Percentiles rank a stretch among this genome's conserved stretches.
phyloP scores from a whole-genome alignment of 2,888 invertebrate species.

The Morpho achilles region DNA sequence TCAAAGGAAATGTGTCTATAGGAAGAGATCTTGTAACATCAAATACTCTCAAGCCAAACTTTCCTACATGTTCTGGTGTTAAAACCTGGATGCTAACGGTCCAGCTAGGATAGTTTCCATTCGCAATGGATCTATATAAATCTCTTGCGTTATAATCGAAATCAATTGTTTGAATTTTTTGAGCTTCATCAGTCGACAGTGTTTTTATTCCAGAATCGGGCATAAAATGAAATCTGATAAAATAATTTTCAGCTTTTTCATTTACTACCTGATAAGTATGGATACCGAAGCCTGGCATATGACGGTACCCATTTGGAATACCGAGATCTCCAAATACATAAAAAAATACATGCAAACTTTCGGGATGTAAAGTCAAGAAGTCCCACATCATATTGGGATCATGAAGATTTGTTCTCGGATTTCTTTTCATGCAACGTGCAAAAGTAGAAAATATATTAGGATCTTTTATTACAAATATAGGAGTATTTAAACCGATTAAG shows the following conservation, averaged over 20 bases:
- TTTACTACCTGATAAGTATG: slow-evolving; percentile 94
- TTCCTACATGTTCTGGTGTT: slow-evolving; percentile 87
- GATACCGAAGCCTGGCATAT: slow-evolving; percentile 94
- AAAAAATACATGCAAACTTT: slow-evolving; percentile 85
- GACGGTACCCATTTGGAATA: slow-evolving; percentile 90
- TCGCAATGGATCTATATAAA: slow-evolving; percentile 89
- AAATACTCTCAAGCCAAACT: slow-evolving; percentile 89
- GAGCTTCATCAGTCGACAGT: slow-evolving; percentile 80
- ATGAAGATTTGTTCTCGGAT: slow-evolving; percentile 69
- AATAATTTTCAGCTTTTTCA: slow-evolving; percentile 81
- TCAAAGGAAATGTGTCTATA: slow-evolving; percentile 85
- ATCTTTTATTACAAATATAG: slow-evolving; percentile 64
- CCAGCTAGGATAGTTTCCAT: slow-evolving; percentile 85
- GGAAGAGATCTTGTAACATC: slow-evolving; percentile 94
- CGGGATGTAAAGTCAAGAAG: slow-evolving; percentile 71
- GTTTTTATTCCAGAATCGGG: slow-evolving; percentile 91
- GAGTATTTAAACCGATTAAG: slow-evolving; percentile 46
- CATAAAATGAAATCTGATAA: slow-evolving; percentile 93
- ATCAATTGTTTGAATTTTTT: slow-evolving; percentile 57
- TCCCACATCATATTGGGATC: slow-evolving; percentile 68
- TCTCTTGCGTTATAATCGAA: slow-evolving; percentile 92
- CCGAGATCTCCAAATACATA: slow-evolving; percentile 91
- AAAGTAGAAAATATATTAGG: slow-evolving; percentile 55
- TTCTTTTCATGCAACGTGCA: slow-evolving; percentile 75
- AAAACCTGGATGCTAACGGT: slow-evolving; percentile 88